These are phyloP conservation scores for Mobula hypostoma DNA, from an alignment of 2,113 vertebrate species.

Conservation along the genomic window DNA sequence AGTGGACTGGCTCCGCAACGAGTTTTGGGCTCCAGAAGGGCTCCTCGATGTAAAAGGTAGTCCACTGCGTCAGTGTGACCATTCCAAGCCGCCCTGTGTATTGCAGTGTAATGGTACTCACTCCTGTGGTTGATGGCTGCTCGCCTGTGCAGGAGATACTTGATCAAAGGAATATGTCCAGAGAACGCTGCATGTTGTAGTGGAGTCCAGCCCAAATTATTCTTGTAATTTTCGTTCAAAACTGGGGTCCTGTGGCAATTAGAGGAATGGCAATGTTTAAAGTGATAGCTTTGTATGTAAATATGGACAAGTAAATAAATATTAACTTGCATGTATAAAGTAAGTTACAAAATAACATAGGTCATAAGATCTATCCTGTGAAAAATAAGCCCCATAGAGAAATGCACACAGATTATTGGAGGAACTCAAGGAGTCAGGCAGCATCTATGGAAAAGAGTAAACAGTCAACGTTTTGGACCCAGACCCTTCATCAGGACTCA, in stretches of 20 bases:
- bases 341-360: background rate
- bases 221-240: conserved; percentile 40
- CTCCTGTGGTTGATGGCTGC: conserved; percentile 46
- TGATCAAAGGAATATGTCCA: conserved; percentile 47
- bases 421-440: no score
- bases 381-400: background rate
- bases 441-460: no score
- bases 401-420: no score
- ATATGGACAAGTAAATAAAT: background rate
- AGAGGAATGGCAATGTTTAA: background rate
- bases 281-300: background rate
- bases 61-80: conserved; percentile 44
- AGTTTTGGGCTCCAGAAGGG: conserved; percentile 43
- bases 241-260: background rate
- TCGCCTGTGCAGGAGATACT: conserved; percentile 47
- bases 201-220: conserved; percentile 50
- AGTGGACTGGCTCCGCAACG: conserved; percentile 49
- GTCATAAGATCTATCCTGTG: background rate
- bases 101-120: conserved; percentile 47
- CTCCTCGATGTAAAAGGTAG: conserved; percentile 48
- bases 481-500: background rate
- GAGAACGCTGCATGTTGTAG: conserved; percentile 49
- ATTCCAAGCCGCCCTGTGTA: conserved; percentile 49
- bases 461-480: no score
- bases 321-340: background rate